phyloP scores from a whole-genome alignment of 2,888 invertebrate genomes.

The Fragum fragum region DNA sequence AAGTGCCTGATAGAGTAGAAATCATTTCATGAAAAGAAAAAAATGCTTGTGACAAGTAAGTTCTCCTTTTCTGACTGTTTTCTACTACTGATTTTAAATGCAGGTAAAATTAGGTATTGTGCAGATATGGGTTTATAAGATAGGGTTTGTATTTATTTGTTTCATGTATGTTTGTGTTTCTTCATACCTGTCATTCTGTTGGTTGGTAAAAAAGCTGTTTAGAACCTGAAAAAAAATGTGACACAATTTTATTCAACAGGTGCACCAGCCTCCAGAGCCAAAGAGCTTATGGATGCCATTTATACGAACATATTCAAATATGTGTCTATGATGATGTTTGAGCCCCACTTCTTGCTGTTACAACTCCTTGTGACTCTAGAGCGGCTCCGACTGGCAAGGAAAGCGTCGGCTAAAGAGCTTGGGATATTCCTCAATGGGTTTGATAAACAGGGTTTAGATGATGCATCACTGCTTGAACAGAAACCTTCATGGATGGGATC shows the following conservation, averaged over 20 bases:
- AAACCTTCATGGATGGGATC: conserved; percentile 83
- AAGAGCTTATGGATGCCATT: conserved; percentile 83
- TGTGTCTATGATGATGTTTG: conserved; percentile 84
- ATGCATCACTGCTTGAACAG: conserved; percentile 75
- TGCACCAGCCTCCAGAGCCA: conserved; percentile 82
- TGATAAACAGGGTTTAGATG: conserved; percentile 79
- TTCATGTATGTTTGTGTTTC: too few relatives aligned
- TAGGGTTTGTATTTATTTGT: too few relatives aligned
- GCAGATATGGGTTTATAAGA: too few relatives aligned
- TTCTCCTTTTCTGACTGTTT: too few relatives aligned
- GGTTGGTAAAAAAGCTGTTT: too few relatives aligned
- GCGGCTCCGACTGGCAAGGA: conserved; percentile 77
- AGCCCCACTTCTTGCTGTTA: conserved; percentile 81
- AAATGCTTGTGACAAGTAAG: too few relatives aligned
- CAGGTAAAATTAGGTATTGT: too few relatives aligned
- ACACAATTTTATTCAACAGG: conserved; percentile 71
- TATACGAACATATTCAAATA: conserved; percentile 79
- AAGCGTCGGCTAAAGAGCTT: conserved; percentile 82
- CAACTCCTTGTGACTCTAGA: conserved; percentile 84
- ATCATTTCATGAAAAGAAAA: too few relatives aligned
- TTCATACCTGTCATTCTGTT: too few relatives aligned
- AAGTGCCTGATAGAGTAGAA: too few relatives aligned
- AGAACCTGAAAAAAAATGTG: too few relatives aligned
- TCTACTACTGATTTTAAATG: too few relatives aligned
- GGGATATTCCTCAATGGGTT: conserved; percentile 85